Evolutionary conservation across 2,797 vertebrate genomes (phyloP), one percentile per base, ranked within the genome.

Genomic region (Todus mexicanus): DNA sequence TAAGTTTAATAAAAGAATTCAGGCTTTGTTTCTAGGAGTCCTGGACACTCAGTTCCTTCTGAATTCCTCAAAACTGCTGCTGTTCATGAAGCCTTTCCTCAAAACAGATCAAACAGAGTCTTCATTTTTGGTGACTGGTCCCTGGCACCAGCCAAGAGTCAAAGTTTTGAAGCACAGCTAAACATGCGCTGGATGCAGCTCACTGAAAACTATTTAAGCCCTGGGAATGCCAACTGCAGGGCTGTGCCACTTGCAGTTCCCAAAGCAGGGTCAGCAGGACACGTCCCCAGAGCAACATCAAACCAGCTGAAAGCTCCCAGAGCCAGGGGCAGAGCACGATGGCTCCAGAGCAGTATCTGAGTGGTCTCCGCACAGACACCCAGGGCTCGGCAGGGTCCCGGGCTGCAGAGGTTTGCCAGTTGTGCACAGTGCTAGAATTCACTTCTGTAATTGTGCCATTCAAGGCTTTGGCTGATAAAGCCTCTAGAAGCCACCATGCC

Each of bases 1-100:
- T 84, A 60, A 64, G 74, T 64, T 90, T 57, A 73, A 91, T 53
- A 12, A 56, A 70, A 81, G 14, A 89, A 82, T 74, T 73, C 40
- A 53, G 20, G 60, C 61, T 82, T 73, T 86, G 20, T 84, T 89
- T 87, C 60, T 64, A 1, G 4, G 3, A 64, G 10, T 70, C 56
- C 73, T 68, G 57, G 59, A 86, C 17, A 56, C n/a, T 75, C n/a
- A 40, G 65, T 26, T 79, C 33, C 57, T 70, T 29, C 25, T 27
- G 29, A 88, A 51, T 71, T 70, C 64, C 22, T 19, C 16, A 65
- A 70, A 26, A 54, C n/a, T n/a, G 48, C 18, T 53, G 38, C 25
- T 48, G 48, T 20, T 66, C 48, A 53, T 31, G 8, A 93, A 91
- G 80, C 20, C 37, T 38, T 84, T 84, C 81, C 71, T 91, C 68